Percentiles rank a stretch among this genome's conserved stretches.
Evolutionary conservation across 2,113 vertebrate species (phyloP).

Genomic region (Tylochromis polylepis): DNA sequence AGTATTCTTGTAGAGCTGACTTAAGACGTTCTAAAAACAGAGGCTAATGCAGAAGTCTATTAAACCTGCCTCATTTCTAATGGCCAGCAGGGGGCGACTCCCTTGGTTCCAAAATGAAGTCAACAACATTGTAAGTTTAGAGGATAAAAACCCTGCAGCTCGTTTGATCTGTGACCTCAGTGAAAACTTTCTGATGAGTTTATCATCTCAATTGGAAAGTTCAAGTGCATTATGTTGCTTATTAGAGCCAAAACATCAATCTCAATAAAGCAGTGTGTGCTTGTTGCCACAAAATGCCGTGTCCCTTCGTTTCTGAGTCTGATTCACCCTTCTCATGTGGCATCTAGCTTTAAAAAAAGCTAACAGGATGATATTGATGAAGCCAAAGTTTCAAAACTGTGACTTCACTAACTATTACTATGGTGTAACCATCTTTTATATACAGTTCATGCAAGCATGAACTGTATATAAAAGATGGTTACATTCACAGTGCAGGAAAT

Average conservation of each 20-base stretch:
- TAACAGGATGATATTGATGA: not conserved
- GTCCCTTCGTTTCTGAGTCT: not conserved
- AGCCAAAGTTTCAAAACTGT: not conserved
- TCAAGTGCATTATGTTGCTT: not conserved
- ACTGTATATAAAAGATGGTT: no score
- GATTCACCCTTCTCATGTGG: not conserved
- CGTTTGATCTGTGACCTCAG: not conserved
- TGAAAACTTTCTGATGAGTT: not conserved
- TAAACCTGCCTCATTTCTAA: not conserved
- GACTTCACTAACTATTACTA: not conserved
- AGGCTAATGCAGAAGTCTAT: not conserved
- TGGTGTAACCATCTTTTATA: not conserved
- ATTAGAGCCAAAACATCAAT: not conserved
- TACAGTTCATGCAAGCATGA: not conserved
- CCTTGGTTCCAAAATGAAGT: not conserved
- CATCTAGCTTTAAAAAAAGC: accelerated
- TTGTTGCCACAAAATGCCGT: not conserved
- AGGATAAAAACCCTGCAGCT: not conserved
- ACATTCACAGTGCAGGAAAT: not conserved
- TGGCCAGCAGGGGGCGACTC: not conserved
- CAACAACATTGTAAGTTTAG: not conserved
- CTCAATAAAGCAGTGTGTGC: not conserved
- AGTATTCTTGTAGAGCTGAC: not conserved
- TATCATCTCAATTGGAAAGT: not conserved
- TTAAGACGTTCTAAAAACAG: not conserved